A percentile compares a stretch with the other conserved stretches of the same genome.
These are phyloP conservation scores for Brachirus orientalis DNA, from an alignment of 2,113 vertebrate genomes.

Conservation along the genomic window DNA sequence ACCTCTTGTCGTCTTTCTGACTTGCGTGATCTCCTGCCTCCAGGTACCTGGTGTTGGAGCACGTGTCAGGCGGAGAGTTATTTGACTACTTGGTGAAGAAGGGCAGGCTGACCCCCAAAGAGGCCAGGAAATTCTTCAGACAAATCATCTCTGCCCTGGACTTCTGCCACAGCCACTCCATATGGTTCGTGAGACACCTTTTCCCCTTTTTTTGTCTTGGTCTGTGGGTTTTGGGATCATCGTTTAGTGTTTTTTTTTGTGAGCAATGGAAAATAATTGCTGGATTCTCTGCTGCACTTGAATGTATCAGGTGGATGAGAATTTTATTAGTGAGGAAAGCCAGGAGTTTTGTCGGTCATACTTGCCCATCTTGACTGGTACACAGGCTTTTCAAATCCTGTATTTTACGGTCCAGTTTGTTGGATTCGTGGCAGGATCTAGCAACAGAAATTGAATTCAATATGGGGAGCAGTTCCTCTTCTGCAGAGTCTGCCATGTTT, in stretches of 20 bases:
- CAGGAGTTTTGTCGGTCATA: too few relatives aligned
- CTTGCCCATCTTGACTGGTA: too few relatives aligned
- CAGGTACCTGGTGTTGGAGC: slow-evolving; percentile 92
- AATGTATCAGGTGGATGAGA: too few relatives aligned
- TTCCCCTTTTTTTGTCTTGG: background rate
- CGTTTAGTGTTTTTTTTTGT: too few relatives aligned
- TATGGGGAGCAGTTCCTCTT: too few relatives aligned
- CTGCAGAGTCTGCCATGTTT: too few relatives aligned
- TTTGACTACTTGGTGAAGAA: slow-evolving; percentile 95
- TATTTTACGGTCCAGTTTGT: too few relatives aligned
- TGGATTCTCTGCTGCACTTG: background rate
- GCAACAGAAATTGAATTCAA: too few relatives aligned
- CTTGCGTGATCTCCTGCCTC: background rate
- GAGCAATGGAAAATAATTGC: background rate
- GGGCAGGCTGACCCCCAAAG: slow-evolving; percentile 90
- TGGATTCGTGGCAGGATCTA: too few relatives aligned
- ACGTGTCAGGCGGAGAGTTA: slow-evolving; percentile 91
- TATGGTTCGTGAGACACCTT: slow-evolving; percentile 82
- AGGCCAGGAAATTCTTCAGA: slow-evolving; percentile 93
- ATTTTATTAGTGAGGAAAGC: too few relatives aligned
- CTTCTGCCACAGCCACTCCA: slow-evolving; percentile 93
- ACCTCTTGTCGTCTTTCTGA: background rate
- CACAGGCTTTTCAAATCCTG: too few relatives aligned
- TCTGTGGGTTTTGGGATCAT: too few relatives aligned
- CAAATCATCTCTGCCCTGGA: slow-evolving; percentile 93